phyloP scores from a whole-genome alignment of 2,113 vertebrate genomes.

The Heptranchias perlo region DNA sequence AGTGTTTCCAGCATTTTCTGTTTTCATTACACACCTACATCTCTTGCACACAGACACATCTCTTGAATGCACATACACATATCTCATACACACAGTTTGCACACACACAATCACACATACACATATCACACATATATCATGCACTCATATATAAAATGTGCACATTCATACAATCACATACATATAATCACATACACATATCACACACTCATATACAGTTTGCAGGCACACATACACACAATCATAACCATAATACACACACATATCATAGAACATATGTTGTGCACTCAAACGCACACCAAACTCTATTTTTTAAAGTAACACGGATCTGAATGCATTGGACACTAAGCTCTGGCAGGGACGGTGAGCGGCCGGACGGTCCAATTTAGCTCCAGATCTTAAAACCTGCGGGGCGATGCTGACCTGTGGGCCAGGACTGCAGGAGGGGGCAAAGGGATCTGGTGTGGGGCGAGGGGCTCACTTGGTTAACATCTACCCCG shows the following conservation, averaged over 20 bases:
- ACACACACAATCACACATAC: background rate
- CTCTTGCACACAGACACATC: background rate
- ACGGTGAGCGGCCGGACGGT: no score
- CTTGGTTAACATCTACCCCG: no score
- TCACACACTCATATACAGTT: background rate
- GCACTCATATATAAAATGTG: background rate
- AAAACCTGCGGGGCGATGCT: no score
- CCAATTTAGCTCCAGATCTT: no score
- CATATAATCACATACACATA: background rate
- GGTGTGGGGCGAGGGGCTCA: no score
- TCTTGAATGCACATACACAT: background rate
- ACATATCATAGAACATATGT: background rate
- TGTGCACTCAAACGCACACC: background rate
- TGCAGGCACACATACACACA: background rate
- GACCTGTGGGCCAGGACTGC: no score
- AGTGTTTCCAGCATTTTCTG: no score
- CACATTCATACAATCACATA: no score
- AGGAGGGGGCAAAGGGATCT: no score
- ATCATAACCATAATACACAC: background rate
- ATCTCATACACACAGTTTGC: background rate
- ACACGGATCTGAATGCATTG: no score
- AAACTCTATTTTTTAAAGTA: no score
- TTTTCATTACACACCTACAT: background rate
- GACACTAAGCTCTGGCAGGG: no score
- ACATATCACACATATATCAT: background rate